These are phyloP conservation scores for Phrynocephalus guinanensis DNA, from an alignment of 2,797 vertebrate genomes.

Conservation along the genomic window DNA sequence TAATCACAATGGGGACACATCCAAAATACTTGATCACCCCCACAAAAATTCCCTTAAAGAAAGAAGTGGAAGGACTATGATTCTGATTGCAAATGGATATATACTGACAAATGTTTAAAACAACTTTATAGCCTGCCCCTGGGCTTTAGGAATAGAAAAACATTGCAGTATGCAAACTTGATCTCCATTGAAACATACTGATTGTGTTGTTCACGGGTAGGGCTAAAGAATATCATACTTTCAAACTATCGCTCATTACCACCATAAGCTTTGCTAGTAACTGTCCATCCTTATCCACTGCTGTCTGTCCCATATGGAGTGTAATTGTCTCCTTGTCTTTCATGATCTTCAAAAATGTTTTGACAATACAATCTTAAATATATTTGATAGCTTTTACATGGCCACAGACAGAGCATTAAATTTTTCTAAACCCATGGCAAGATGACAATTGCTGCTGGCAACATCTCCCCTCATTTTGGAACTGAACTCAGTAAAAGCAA, in stretches of 20 bases:
- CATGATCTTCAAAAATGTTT: not conserved
- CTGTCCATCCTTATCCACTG: not conserved
- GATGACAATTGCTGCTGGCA: not conserved
- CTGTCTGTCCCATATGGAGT: not conserved
- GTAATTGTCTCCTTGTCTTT: not conserved
- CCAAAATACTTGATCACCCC: not conserved
- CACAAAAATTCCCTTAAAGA: slow-evolving; percentile 11
- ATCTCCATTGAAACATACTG: slow-evolving; percentile 30
- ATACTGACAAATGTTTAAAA: slow-evolving; percentile 37
- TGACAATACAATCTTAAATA: not conserved
- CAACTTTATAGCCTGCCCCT: slow-evolving; percentile 20
- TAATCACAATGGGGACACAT: not conserved
- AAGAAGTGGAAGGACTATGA: not conserved
- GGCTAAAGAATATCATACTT: slow-evolving; percentile 10
- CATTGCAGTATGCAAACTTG: slow-evolving; percentile 6
- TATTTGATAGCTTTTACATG: not conserved
- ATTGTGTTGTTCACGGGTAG: slow-evolving; percentile 29
- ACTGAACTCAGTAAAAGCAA: not conserved
- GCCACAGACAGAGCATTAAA: not conserved
- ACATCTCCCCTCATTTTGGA: not conserved
- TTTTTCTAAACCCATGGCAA: not conserved
- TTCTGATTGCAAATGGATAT: not conserved
- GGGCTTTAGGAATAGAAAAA: slow-evolving; percentile 11
- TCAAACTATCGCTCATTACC: not conserved
- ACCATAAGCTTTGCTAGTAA: not conserved